Evolutionary conservation across 1,140 invertebrate genomes (phyloP), one percentile per base, ranked within the genome.

Genomic region (Drosophila arawakana): DNA sequence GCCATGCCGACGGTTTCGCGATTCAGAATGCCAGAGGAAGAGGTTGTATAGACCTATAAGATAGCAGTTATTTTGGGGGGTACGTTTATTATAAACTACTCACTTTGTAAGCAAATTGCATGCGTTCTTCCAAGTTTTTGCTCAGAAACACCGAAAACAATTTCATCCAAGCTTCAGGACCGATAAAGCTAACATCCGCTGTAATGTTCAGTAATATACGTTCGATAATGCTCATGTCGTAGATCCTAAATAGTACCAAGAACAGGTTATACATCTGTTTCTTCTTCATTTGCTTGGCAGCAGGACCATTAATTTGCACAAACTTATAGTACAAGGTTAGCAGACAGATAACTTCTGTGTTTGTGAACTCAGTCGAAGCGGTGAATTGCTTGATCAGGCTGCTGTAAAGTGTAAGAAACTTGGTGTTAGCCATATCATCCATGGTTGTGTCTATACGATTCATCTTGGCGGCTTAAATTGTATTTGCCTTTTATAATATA

Each of bases 301-400:
- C 46, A 1, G 76, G 61, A 1, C 80, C 84, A 50, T 92, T 92
- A 21, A 77, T 72, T 11, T 77, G 76, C 4, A 88, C 84, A 47
- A 89, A 91, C 49, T 92, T 92, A 49, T 92, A 86, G 61, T 91
- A 92, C n/a, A 92, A 76, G n/a, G 83, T 80, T 11, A 92, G 54
- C 6, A 92, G 61, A 39, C 80, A 76, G 18, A 80, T 60, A 18
- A 91, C 80, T 61, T 91, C 91, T 10, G 50, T 78, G 59, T 73
- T 63, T 0, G 55, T 74, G 13, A 92, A 91, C 1, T 80, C 73
- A 0, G 79, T 80, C 8, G 76, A 44, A 39, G 61, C 8, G 18
- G 68, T 25, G 62, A 73, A 73, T 11, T 55, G 67, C 49, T 80
- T 84, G 11, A 88, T 84, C 34, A 89, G 18, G 11, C 71, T 25